Evolutionary conservation across 2,113 vertebrate species (phyloP).

Genomic region (Asarcornis scutulata): DNA sequence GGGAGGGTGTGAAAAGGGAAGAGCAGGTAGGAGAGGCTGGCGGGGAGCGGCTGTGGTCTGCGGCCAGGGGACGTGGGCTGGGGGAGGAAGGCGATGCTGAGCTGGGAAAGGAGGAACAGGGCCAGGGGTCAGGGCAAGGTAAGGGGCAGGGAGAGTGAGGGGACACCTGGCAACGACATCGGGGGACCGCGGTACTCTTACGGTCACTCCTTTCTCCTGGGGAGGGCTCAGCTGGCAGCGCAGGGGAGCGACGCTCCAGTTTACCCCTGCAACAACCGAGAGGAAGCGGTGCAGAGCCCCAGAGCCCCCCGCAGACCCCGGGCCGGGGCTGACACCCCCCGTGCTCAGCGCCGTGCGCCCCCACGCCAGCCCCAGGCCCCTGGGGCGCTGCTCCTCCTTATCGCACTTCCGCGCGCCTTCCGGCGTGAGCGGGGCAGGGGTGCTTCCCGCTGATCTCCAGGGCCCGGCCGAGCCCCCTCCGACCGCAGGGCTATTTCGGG

Average conservation of each 20-base stretch:
- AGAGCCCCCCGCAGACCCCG: neutral
- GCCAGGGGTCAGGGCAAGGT: neutral
- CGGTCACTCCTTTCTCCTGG: neutral
- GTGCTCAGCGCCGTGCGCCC: neutral
- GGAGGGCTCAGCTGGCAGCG: neutral
- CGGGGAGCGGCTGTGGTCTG: neutral
- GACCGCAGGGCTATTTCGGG: constrained; percentile 59
- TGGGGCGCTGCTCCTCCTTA: constrained; percentile 28
- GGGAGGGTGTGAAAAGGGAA: neutral
- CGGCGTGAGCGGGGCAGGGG: constrained; percentile 14
- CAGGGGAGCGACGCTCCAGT: neutral
- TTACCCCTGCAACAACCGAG: neutral
- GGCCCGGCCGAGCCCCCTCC: neutral
- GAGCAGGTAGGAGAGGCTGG: neutral
- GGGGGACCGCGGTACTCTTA: neutral
- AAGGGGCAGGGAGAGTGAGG: neutral
- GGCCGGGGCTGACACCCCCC: neutral
- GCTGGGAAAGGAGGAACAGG: neutral
- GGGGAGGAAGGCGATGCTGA: neutral
- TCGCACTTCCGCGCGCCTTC: constrained; percentile 57
- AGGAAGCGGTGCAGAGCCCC: accelerated
- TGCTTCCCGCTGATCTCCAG: neutral
- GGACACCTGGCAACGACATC: neutral
- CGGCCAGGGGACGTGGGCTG: accelerated
- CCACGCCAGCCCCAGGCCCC: neutral